Evolutionary conservation across 1,140 invertebrate species (phyloP).

Genomic region (Eciton burchellii): DNA sequence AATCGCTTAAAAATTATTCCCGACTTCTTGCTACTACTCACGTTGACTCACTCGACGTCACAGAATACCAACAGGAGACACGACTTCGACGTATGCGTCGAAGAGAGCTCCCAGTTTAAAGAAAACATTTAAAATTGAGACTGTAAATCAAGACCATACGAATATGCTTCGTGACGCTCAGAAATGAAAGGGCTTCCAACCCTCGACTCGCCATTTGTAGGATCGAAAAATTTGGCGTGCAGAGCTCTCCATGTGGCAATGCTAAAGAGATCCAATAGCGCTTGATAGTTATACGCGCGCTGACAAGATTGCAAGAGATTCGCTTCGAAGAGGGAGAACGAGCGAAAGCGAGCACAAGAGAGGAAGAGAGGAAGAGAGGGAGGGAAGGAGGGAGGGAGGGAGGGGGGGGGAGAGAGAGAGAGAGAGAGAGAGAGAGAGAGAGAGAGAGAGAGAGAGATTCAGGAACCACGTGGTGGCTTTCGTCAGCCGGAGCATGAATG

Average conservation of each 20-base stretch:
- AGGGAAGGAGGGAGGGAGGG: conserved; percentile 15
- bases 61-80: too few relatives aligned
- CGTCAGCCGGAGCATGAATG: conserved; percentile 76
- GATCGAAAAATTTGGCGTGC: not conserved
- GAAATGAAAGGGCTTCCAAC: not conserved
- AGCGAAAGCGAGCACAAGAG: conserved; percentile 52
- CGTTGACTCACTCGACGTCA: not conserved
- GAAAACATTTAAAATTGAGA: not conserved
- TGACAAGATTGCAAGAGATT: conserved; percentile 66
- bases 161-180: not conserved
- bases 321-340: conserved; percentile 42
- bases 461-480: conserved; percentile 77
- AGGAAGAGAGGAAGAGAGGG: conserved; percentile 25
- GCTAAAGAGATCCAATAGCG: conserved; percentile 43
- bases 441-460: conserved; percentile 69
- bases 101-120: not conserved
- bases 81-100: too few relatives aligned
- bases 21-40: not conserved
- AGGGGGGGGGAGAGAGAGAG: conserved; percentile 52
- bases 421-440: conserved; percentile 65
- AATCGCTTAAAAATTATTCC: not conserved
- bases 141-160: not conserved
- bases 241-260: conserved; percentile 34
- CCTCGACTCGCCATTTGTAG: not conserved
- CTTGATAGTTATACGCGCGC: conserved; percentile 57